phyloP scores from a whole-genome alignment of 2,888 invertebrate genomes.

The Lottia gigantea region DNA sequence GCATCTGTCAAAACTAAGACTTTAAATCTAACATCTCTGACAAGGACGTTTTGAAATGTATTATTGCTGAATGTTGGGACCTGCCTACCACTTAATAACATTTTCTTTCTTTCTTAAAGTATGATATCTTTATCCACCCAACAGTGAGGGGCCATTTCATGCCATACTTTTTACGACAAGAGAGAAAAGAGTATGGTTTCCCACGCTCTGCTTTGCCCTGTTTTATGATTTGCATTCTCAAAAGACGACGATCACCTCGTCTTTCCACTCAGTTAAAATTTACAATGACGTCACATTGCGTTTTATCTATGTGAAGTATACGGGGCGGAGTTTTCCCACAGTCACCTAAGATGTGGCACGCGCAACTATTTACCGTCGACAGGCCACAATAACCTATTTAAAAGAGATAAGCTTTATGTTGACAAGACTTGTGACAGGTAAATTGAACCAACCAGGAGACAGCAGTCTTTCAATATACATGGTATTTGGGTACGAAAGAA shows the following conservation, averaged over 20 bases:
- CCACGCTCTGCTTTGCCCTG: not conserved
- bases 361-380: not conserved
- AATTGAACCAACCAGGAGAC: not conserved
- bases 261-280: not conserved
- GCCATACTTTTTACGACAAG: not conserved
- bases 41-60: too few species aligned
- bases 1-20: too few species aligned
- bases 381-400: not conserved
- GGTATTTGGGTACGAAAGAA: too few species aligned
- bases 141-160: conserved; percentile 5
- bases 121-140: conserved; percentile 1
- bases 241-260: not conserved
- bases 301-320: conserved; percentile 8
- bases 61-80: not conserved
- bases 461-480: too few species aligned
- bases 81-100: not conserved
- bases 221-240: not conserved
- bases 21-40: too few species aligned
- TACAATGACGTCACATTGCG: conserved; percentile 5
- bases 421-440: not conserved
- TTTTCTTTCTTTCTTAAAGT: not conserved
- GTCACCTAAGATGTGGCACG: conserved; percentile 2
- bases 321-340: conserved; percentile 11
- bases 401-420: not conserved
- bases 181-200: not conserved